Base-by-base conservation (phyloP, 2,113 vertebrate genomes). In the Bubo scandiacus region DNA sequence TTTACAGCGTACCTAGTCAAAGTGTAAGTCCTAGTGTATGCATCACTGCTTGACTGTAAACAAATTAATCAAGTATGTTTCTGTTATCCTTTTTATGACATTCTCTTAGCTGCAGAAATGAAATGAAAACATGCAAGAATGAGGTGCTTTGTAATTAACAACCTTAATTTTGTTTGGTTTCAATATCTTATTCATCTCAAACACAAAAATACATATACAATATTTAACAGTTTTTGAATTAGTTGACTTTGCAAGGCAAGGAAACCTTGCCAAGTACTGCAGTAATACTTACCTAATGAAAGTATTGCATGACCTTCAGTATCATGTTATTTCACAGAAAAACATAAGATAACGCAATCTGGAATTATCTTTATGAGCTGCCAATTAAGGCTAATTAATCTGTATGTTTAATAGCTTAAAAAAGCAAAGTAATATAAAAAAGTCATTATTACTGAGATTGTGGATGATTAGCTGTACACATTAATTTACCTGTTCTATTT, bases 1-100 rank as follows among this genome's bases (percentile, higher is more conserved):
- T 95, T 94, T 95, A 58, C 26, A 36, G 23, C 22, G 27, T 74
- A 77, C 65, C 71, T 79, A 66, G 27, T 51, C 43, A 77, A 92
- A 95, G 32, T 59, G 19, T 58, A 80, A 65, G 23, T 85, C 32
- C 34, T 70, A n/a, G 23, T 55, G 7, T 63, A 73, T 90, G 32
- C 63, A 63, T 93, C 85, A 43, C 42, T 78, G 51, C 73, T 82
- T 88, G 58, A 92, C 34, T 61, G 79, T 94, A 97, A 97, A 96
- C 83, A 97, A 95, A 93, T 94, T 94, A 96, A 95, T 95, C 92
- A 95, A 62, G 32, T 65, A 81, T 75, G 18, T 61, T 83, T 82
- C 47, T 91, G 47, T 72, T 90, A 52, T 47, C 43, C 63, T 92
- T 93, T 93, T 94, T 65, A 78, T 88, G 55, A 68, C 29, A 90